Conservation (phyloP, 1,140 invertebrate genomes). For the Acyrthosiphon pisum region DNA sequence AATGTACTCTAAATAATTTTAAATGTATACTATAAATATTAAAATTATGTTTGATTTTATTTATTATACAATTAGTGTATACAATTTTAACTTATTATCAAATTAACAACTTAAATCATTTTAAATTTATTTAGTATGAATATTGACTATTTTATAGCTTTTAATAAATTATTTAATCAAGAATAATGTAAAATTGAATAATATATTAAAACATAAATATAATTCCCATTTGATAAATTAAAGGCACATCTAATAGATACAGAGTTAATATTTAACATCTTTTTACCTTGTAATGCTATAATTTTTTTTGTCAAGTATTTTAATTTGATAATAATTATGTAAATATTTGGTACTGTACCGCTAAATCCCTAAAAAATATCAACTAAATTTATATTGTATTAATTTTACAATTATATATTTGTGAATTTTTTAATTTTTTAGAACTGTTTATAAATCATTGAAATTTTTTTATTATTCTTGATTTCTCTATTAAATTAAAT, state of each 20-base stretch:
- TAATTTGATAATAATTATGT: neutral
- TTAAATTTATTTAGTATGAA: neutral
- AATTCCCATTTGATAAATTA: neutral
- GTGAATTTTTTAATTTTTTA: neutral
- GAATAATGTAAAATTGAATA: neutral
- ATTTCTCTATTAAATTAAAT: neutral
- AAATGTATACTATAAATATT: neutral
- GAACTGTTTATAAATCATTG: neutral
- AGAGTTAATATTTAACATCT: neutral
- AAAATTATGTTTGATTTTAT: neutral
- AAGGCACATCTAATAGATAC: neutral
- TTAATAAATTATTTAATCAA: neutral
- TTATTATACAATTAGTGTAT: neutral
- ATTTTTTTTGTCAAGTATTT: neutral
- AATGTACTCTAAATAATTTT: neutral
- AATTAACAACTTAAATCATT: neutral
- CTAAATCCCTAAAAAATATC: neutral
- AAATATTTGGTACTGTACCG: neutral
- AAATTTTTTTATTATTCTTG: neutral
- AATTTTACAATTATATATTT: neutral
- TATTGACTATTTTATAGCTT: neutral
- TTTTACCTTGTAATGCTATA: neutral
- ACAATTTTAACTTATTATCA: neutral
- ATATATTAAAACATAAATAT: neutral
- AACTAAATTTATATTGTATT: neutral